Evolutionary conservation across 2,113 vertebrate genomes (phyloP).

Genomic region (Gorilla gorilla): DNA sequence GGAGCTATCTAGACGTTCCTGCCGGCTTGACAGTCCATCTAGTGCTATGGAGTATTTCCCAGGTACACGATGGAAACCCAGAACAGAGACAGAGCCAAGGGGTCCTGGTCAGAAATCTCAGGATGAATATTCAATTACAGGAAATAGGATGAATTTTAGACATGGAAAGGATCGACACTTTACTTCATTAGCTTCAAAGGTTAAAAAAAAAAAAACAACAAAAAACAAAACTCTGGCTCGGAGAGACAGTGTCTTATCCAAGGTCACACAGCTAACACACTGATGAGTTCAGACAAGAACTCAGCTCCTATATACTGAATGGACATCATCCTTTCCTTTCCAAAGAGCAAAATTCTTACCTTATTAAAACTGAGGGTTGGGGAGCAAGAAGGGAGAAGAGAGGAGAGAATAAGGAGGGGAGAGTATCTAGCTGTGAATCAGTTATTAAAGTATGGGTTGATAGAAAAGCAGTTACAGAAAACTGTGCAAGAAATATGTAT

Average conservation of each 20-base stretch:
- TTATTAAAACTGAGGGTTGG: background rate
- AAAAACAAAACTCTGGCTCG: background rate
- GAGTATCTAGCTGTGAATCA: background rate
- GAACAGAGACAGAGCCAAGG: background rate
- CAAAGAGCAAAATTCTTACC: background rate
- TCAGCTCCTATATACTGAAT: background rate
- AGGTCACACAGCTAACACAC: background rate
- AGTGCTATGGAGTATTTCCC: background rate
- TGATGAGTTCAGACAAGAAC: background rate
- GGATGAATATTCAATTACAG: background rate
- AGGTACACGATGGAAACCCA: background rate
- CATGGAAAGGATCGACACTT: background rate
- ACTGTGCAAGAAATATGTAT: background rate
- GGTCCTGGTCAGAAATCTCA: background rate
- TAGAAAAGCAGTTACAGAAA: background rate
- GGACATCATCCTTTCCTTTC: background rate
- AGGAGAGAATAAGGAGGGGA: fast-evolving
- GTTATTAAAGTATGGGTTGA: background rate
- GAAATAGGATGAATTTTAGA: background rate
- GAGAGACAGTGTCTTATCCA: background rate
- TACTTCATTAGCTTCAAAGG: background rate
- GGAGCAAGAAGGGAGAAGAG: background rate
- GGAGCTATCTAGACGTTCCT: background rate
- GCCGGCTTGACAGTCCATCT: background rate
- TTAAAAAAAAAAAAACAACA: background rate